phyloP scores from a whole-genome alignment of 2,797 vertebrate genomes.

The Neomorphus geoffroyi region DNA sequence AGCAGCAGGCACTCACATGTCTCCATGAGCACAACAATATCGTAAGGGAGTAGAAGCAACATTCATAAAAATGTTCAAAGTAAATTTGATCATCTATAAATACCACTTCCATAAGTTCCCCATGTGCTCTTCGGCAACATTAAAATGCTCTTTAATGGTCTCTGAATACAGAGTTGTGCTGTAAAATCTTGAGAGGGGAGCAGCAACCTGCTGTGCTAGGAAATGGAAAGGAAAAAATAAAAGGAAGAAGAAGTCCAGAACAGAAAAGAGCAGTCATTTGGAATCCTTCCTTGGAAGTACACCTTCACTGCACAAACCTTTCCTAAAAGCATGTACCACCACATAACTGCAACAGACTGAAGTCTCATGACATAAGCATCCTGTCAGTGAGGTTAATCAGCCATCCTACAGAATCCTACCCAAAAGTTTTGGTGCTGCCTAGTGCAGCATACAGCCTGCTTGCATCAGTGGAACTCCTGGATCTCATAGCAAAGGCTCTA shows the following conservation, averaged over 20 bases:
- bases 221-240: background rate
- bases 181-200: background rate
- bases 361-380: background rate
- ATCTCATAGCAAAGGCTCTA: background rate
- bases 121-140: background rate
- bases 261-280: background rate
- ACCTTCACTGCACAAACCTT: background rate
- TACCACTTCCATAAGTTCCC: background rate
- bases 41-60: background rate
- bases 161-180: background rate
- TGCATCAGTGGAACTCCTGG: background rate
- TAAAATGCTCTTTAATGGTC: background rate
- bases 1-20: background rate
- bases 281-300: background rate
- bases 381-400: background rate
- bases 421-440: background rate
- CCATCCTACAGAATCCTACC: background rate
- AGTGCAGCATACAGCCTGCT: background rate
- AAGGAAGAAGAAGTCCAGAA: background rate
- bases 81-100: background rate
- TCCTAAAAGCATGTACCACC: background rate
- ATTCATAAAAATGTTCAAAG: background rate
- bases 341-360: background rate
- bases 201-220: background rate
- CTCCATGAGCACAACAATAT: background rate